These are phyloP conservation scores for Furnarius figulus DNA, from an alignment of 2,113 vertebrate species.

Conservation along the genomic window DNA sequence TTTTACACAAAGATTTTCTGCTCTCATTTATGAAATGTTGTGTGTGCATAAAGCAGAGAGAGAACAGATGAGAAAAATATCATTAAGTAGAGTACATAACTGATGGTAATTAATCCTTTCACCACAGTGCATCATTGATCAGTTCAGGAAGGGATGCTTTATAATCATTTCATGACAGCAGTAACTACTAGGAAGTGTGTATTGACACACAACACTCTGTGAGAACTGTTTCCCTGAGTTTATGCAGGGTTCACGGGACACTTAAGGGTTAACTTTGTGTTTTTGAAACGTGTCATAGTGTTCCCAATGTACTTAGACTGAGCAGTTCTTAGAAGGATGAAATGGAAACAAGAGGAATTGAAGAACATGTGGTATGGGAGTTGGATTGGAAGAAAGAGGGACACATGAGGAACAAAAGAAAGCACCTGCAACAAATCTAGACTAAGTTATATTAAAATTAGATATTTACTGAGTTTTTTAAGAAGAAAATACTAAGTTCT, in stretches of 20 bases:
- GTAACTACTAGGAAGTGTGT: not conserved
- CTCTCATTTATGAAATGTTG: not conserved
- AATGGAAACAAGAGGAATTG: conserved; percentile 52
- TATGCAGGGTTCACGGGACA: not conserved
- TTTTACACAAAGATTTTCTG: not conserved
- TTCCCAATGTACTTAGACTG: conserved; percentile 56
- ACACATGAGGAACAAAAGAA: conserved; percentile 45
- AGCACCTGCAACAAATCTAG: conserved; percentile 20
- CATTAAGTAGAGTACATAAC: not conserved
- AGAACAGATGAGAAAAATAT: not conserved
- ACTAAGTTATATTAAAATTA: conserved; percentile 34
- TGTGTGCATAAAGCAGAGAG: accelerated
- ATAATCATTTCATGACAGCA: not conserved
- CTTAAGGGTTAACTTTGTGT: conserved; percentile 52
- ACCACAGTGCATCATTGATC: not conserved
- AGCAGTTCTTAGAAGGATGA: conserved; percentile 54
- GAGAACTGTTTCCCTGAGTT: not conserved
- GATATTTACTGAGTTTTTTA: not conserved
- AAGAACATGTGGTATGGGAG: conserved; percentile 6
- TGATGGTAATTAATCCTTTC: not conserved
- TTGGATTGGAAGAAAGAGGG: not conserved
- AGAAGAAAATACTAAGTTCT: not conserved
- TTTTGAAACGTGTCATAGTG: conserved; percentile 28
- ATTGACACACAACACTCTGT: not conserved
- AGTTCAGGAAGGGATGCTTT: not conserved